Base-by-base conservation (phyloP, 2,797 vertebrate species). In the Lutjanus argentimaculatus region DNA sequence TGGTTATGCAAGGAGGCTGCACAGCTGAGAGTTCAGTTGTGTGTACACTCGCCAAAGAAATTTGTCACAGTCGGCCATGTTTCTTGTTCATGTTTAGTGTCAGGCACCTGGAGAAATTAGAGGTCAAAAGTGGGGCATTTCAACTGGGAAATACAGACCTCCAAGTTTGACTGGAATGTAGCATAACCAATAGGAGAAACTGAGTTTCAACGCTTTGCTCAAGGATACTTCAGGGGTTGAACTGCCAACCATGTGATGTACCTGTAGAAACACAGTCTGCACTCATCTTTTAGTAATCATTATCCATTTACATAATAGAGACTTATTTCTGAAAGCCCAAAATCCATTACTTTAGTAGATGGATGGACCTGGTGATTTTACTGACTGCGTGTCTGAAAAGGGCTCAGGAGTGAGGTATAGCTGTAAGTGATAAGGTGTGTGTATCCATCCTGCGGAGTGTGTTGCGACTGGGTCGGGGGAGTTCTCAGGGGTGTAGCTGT, bases 401-500 rank as follows among this genome's bases (percentile, higher is more conserved):
- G 46, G 8, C 71, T 61, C 1, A 13, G 13, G 42, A 42, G 45
- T 25, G 21, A 77, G 56, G 48, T 66, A 17, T 30, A 21, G 48
- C 65, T 70, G 45, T 53, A 40, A 62, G 72, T 46, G 46, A 64
- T 65, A 21, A 43, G 14, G 52, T 71, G 74, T 76, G 59, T 45
- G 40, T 16, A 48, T 46, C 40, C 65, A 22, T 82, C 72, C 40
- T 36, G 80, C 59, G 48, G 74, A 61, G 79, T 82, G 62, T 89
- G 77, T 86, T 79, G 55, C 73, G 82, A 67, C 62, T 79, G 72
- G 57, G 78, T 67, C 53, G n/a, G 48, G 76, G 72, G 75, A 73
- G 75, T 67, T 81, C 80, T 88, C 80, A 51, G 72, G 83, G 68
- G 77, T 76, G 49, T 59, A 69, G 90, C 76, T 83, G 62, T 87